These are phyloP conservation scores for cat (Felis catus) DNA, from an alignment of 2,113 vertebrate genomes.

Conservation along the genomic window F.catus_Fca126_mat1.0 CM031417.1:115948501-115949000, in stretches of 20 bases:
- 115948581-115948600: neutral
- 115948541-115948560: neutral
- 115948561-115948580: neutral
- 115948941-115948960: neutral
- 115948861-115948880: neutral
- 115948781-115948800: neutral
- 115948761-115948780: neutral
- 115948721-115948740: neutral
- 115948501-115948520: neutral
- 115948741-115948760: neutral
- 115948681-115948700: neutral
- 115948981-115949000: neutral
- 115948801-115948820: neutral
- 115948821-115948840: neutral
- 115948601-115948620: neutral
- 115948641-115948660: neutral
- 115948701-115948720: neutral
- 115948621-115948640: neutral
- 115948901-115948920: neutral
- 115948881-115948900: neutral
- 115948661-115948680: neutral
- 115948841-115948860: neutral
- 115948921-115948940: neutral
- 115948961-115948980: neutral
- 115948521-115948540: neutral